Evolutionary conservation across 2,888 invertebrate genomes (phyloP), one percentile per base, ranked within the genome.

Genomic region (Cephus spinipes): DNA sequence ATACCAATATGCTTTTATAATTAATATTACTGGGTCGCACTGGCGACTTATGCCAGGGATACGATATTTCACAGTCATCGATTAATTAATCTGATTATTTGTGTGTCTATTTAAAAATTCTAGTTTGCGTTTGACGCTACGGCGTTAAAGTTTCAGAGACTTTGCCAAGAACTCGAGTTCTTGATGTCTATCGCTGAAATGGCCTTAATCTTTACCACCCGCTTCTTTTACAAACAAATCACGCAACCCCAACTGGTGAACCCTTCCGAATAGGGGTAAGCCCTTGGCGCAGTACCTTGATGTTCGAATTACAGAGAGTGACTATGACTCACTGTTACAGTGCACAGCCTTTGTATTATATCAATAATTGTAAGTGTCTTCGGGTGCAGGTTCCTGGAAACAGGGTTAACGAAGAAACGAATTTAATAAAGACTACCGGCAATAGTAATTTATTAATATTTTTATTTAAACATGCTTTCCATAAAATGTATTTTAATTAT

Each of bases 211-310:
- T 55, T 55, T 33, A 32, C 32, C 32, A 71, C 71, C 79, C 73
- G 75, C 79, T 81, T 81, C 78, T 79, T 79, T 78, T 73, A 77
- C 79, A 80, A 79, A 80, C 76, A 79, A 83, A 81, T 83, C 82
- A 78, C 79, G 80, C 79, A 35, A 79, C 69, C 78, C 71, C 71
- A 31, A 55, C 55, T 23, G 23, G 23, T 23, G 55, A 55, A 23
- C 55, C 55, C 23, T 23, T 9, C 23, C 23, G 23, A 55, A 77
- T 78, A 76, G 35, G 68, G 78, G 77, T 69, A 9, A 23, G 15
- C 23, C 23, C 23, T 55, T 55, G 23, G 55, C 55, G 9, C 23
- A 55, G 9, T 55, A 55, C 55, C 23, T 55, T 55, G 23, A 55
- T 23, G 23, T 55, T 55, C 55, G 55, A 23, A 55, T 55, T 55